These are phyloP conservation scores for Calidris pygmaea DNA, from an alignment of 2,113 vertebrate genomes.

Conservation along the genomic window DNA sequence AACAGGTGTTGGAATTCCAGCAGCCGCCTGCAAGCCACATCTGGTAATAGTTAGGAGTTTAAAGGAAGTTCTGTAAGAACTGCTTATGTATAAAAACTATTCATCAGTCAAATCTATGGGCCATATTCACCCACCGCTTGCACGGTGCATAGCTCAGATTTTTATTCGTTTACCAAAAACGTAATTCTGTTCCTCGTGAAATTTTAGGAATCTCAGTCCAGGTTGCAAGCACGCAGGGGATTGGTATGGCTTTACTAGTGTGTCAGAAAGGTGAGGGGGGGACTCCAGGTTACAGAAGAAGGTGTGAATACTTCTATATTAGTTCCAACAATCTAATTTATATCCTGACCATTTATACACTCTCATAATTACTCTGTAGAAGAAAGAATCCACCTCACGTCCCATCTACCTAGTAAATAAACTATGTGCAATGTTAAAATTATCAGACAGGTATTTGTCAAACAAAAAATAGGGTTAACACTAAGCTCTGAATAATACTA, in stretches of 20 bases:
- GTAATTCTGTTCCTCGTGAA: constrained; percentile 33
- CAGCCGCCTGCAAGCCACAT: constrained; percentile 63
- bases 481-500: background rate
- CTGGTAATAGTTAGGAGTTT: constrained; percentile 62
- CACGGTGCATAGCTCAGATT: constrained; percentile 9
- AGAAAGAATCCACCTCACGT: background rate
- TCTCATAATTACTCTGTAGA: background rate
- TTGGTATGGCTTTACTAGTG: background rate
- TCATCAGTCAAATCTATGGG: constrained; percentile 52
- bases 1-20: constrained; percentile 75
- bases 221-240: background rate
- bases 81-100: constrained; percentile 60
- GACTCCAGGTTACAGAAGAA: background rate
- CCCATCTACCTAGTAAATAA: background rate
- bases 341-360: background rate
- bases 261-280: background rate
- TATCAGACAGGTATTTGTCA: background rate
- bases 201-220: constrained; percentile 26
- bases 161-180: constrained; percentile 25
- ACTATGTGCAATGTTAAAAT: background rate
- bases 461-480: background rate
- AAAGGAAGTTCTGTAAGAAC: constrained; percentile 60
- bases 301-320: background rate
- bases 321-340: background rate
- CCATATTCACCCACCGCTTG: constrained; percentile 29